Evolutionary conservation across 2,113 vertebrate species (phyloP).

Genomic region (Stercorarius parasiticus): DNA sequence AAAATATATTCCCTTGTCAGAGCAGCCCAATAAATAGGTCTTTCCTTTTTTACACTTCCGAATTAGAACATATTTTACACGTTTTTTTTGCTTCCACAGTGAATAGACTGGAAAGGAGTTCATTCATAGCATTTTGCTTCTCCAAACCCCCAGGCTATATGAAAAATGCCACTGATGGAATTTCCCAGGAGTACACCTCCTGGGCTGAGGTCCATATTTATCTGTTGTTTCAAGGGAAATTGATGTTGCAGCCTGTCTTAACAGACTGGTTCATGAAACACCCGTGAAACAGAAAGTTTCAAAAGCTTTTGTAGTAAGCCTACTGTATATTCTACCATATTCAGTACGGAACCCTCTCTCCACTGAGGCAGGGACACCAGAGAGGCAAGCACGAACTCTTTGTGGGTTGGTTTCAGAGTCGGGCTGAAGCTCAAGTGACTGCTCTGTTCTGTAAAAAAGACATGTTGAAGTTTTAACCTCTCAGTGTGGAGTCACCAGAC

Average conservation of each 20-base stretch:
- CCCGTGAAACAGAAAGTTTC: neutral
- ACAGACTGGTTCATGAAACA: neutral
- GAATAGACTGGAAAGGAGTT: neutral
- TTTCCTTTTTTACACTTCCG: neutral
- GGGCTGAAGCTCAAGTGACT: neutral
- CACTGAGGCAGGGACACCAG: neutral
- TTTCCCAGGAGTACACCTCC: neutral
- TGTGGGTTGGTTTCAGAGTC: neutral
- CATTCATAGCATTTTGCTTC: neutral
- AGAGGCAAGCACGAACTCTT: fast-evolving
- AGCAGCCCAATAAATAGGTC: neutral
- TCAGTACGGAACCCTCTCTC: neutral
- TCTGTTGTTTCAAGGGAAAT: neutral
- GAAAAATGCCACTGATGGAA: neutral
- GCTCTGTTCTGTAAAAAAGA: neutral
- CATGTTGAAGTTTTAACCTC: neutral
- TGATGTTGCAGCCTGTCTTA: neutral
- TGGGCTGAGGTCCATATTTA: neutral
- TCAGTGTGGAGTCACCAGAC: neutral
- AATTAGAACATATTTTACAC: neutral
- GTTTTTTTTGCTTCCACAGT: neutral
- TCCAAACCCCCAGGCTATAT: neutral
- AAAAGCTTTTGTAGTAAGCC: neutral
- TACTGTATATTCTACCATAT: neutral
- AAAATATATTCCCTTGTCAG: neutral